Conservation (phyloP, 1,140 invertebrate species). For the Chymomyza costata region DNA sequence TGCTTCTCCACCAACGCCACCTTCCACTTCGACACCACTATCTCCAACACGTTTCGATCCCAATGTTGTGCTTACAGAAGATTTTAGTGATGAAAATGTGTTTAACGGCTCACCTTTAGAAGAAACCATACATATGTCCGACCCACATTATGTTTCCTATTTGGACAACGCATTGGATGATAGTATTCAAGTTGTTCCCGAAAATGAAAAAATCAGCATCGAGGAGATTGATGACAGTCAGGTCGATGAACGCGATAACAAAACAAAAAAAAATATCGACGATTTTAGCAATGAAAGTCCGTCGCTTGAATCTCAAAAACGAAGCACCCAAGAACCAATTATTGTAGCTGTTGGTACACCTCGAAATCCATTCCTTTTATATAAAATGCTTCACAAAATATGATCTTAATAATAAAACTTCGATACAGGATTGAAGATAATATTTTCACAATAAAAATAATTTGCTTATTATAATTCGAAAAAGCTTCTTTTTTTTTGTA, state of each 20-base stretch:
- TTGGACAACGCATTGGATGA: too few relatives aligned
- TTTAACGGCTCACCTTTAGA: too few relatives aligned
- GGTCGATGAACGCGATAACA: background rate
- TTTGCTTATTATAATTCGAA: too few relatives aligned
- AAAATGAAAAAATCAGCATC: background rate
- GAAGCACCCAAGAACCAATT: background rate
- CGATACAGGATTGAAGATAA: background rate
- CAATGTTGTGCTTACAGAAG: too few relatives aligned
- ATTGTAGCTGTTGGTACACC: background rate
- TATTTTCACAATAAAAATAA: background rate
- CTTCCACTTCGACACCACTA: background rate
- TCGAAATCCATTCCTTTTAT: constrained; percentile 1
- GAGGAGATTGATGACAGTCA: background rate
- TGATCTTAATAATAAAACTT: background rate
- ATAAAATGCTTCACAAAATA: background rate
- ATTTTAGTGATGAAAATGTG: too few relatives aligned
- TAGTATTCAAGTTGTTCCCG: too few relatives aligned
- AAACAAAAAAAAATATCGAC: background rate
- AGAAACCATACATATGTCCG: too few relatives aligned
- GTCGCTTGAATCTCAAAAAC: background rate
- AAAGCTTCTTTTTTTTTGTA: too few relatives aligned
- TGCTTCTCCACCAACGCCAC: background rate
- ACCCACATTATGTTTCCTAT: too few relatives aligned
- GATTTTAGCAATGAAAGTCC: too few relatives aligned
- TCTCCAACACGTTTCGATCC: background rate